Conservation (phyloP, 2,113 vertebrate species). For the Muscicapa adusta region DNA sequence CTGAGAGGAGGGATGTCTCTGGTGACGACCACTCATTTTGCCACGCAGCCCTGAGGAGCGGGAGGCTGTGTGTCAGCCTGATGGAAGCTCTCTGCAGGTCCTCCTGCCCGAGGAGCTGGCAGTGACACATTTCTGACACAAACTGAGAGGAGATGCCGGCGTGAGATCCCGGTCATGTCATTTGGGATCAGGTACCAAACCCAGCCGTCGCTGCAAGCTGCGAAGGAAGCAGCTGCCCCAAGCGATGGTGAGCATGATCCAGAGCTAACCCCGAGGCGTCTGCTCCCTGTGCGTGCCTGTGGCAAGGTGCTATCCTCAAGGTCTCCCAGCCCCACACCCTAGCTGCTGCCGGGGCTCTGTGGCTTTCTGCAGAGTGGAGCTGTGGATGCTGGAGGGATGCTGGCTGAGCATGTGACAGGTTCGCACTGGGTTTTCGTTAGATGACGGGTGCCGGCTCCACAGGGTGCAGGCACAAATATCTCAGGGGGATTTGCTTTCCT, state of each 20-base stretch:
- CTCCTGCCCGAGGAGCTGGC: background rate
- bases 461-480: background rate
- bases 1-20: background rate
- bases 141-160: background rate
- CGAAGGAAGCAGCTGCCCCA: slow-evolving; percentile 4
- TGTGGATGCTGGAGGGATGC: background rate
- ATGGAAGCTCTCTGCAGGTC: slow-evolving; percentile 23
- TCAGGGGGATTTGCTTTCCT: background rate
- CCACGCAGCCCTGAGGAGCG: background rate
- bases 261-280: background rate
- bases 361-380: background rate
- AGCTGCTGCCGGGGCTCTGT: background rate
- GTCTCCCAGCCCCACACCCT: background rate
- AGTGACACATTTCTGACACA: slow-evolving; percentile 30
- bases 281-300: background rate
- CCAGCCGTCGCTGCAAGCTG: background rate
- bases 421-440: background rate
- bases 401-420: background rate
- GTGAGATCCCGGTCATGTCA: slow-evolving; percentile 35
- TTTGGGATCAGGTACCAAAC: slow-evolving; percentile 47
- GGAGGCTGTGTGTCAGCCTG: background rate
- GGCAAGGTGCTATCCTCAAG: background rate
- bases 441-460: background rate
- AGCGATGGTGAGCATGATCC: background rate
- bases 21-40: slow-evolving; percentile 11